Conservation (phyloP, 2,113 vertebrate species). For the Zootoca vivipara region DNA sequence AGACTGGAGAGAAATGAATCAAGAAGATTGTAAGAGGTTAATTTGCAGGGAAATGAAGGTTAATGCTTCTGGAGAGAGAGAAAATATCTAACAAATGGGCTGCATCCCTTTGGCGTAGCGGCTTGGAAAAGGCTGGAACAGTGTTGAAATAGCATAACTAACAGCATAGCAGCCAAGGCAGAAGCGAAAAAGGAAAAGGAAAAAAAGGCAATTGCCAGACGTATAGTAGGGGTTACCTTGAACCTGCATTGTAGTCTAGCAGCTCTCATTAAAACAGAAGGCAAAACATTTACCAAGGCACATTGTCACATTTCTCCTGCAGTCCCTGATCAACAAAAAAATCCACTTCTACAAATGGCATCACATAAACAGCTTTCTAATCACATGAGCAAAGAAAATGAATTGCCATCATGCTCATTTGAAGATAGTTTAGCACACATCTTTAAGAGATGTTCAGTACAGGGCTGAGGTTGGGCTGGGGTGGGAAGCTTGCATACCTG, state of each 20-base stretch:
- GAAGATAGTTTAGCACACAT: neutral
- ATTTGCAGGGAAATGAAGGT: neutral
- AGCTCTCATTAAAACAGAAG: neutral
- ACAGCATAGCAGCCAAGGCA: neutral
- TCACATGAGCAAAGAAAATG: neutral
- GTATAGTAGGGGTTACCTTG: neutral
- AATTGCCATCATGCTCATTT: neutral
- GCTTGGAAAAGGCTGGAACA: neutral
- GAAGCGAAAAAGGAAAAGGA: neutral
- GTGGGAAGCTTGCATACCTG: neutral
- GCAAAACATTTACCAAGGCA: neutral
- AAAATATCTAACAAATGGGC: neutral
- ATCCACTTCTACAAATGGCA: neutral
- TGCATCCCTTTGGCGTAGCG: neutral
- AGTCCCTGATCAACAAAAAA: neutral
- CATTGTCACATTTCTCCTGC: neutral
- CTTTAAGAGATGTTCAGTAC: neutral
- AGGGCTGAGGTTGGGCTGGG: neutral
- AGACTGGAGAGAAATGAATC: neutral
- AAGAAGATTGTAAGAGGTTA: slow-evolving; percentile 1
- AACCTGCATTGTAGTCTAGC: neutral
- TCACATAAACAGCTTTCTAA: neutral
- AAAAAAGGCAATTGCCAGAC: neutral
- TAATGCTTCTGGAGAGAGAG: slow-evolving; percentile 1
- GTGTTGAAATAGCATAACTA: neutral